Base-by-base conservation (phyloP, 2,113 vertebrate species). In the Herpailurus yagouaroundi region DNA sequence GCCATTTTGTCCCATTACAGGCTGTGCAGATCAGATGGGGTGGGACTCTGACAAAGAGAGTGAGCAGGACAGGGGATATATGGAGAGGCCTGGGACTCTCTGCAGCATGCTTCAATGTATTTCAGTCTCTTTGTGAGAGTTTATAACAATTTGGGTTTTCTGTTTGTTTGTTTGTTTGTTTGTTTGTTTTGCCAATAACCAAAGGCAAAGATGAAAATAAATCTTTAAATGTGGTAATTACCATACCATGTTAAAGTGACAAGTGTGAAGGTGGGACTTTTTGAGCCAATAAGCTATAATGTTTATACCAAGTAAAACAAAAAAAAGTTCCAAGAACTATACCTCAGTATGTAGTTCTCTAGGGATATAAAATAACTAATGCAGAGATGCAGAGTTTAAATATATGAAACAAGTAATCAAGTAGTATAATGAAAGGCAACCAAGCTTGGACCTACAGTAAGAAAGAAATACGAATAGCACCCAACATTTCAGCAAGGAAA, bases 121-220 rank as follows among this genome's bases (percentile, higher is more conserved):
- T 68, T 73, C n/a, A 87, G 7, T 89, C 27, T 91, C 31, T 84
- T n/a, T 41, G 29, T 29, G 18, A 71, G 45, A 15, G 5, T 50
- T 82, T 88, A 31, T 48, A 95, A 96, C 4, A 19, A 41, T 71
- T 50, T 25, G 14, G 31, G 3, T 74, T 4, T n/a, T 41, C 85
- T 76, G 33, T 79, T 73, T 77, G 27, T 41, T 41, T 41, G 41
- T 36, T 36, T 36, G 36, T 36, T 36, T 76, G 33, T 79, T 73
- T 77, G 27, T 92, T 93, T 83, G 25, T 77, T 84, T 86, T 66
- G 55, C 33, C 48, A 88, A 80, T 3, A 60, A 91, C 19, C n/a
- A 76, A 88, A 79, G 29, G 16, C 63, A 95, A 94, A 92, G n/a
- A 79, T 74, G 55, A 90, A 60, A 92, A 94, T 50, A 95, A 93